A percentile compares a stretch with the other conserved stretches of the same genome.
Conservation (phyloP, 1,140 invertebrate species). For the Coenobita brevimanus region DNA sequence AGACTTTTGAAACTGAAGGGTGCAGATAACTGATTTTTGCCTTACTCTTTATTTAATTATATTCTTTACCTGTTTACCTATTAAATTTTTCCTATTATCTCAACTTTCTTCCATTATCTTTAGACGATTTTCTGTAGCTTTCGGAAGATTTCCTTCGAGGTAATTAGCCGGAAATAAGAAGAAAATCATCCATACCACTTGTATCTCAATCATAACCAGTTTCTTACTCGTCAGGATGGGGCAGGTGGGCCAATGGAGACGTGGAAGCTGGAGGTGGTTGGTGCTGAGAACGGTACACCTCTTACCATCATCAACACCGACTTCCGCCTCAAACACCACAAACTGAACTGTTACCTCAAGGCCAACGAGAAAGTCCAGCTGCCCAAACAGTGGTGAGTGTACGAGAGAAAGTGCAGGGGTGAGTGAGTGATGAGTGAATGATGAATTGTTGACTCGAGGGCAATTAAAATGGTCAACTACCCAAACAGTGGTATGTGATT, state of each 20-base stretch:
- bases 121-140: no score
- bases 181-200: neutral
- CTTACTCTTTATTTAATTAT: no score
- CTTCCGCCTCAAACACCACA: slow-evolving; percentile 60
- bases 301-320: slow-evolving; percentile 32
- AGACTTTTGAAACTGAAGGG: no score
- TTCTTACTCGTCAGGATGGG: slow-evolving; percentile 62
- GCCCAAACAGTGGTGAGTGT: slow-evolving; percentile 42
- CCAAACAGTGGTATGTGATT: no score
- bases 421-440: neutral
- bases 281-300: slow-evolving; percentile 21
- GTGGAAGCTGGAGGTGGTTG: slow-evolving; percentile 57
- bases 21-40: no score
- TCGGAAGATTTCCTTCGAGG: no score
- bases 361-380: slow-evolving; percentile 54
- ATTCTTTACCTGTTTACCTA: no score
- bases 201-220: no score
- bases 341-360: slow-evolving; percentile 61
- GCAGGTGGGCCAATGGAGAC: slow-evolving; percentile 64
- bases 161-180: no score
- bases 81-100: no score
- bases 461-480: neutral
- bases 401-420: neutral
- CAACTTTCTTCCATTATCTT: no score
- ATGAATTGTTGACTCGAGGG: neutral